Conservation (phyloP, 2,113 vertebrate species). For the Paradisaea rubra region DNA sequence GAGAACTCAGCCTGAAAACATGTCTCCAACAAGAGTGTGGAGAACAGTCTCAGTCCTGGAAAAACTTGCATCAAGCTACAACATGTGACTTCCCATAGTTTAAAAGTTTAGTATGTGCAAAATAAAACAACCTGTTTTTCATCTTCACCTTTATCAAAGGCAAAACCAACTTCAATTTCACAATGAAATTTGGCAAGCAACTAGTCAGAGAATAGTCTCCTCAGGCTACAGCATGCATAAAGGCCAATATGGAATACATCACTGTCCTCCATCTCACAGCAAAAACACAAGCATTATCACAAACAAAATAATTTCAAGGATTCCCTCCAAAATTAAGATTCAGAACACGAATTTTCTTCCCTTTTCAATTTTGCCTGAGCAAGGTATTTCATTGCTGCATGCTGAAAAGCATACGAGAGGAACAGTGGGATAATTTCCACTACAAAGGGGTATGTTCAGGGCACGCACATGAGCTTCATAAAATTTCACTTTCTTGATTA, state of each 20-base stretch:
- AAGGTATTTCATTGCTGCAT: neutral
- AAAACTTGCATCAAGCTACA: neutral
- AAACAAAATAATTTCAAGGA: neutral
- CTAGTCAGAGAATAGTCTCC: neutral
- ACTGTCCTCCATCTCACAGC: neutral
- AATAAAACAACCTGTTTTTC: neutral
- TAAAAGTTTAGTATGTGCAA: neutral
- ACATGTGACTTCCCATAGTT: neutral
- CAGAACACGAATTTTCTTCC: neutral
- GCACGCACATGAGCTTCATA: neutral
- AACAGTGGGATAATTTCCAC: neutral
- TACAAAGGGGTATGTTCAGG: neutral
- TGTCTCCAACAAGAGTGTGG: neutral
- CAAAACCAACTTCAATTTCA: slow-evolving; percentile 58
- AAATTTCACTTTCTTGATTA: slow-evolving; percentile 53
- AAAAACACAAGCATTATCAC: neutral
- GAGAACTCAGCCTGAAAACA: slow-evolving; percentile 48
- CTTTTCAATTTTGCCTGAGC: neutral
- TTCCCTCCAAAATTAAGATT: neutral
- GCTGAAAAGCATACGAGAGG: neutral
- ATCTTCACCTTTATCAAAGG: neutral
- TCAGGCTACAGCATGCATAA: neutral
- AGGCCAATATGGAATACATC: neutral
- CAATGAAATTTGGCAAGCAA: slow-evolving; percentile 64
- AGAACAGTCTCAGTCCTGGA: neutral